Conservation (phyloP, 2,888 invertebrate species). For the Elegia similella region DNA sequence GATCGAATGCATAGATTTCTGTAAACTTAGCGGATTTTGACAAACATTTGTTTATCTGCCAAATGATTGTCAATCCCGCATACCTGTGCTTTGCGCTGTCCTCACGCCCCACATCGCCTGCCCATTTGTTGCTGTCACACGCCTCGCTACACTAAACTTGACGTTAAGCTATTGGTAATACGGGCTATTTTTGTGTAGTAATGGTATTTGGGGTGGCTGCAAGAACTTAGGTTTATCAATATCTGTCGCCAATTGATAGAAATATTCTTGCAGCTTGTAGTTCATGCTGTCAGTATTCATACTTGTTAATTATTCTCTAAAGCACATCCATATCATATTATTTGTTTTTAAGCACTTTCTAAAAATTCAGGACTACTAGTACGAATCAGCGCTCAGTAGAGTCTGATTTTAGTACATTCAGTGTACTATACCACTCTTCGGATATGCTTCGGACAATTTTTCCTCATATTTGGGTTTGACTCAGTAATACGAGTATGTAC, state of each 20-base stretch:
- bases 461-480: too few relatives aligned
- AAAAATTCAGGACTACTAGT: too few relatives aligned
- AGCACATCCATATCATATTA: background rate
- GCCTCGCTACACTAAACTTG: slow-evolving; percentile 77
- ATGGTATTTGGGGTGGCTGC: slow-evolving; percentile 38
- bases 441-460: too few relatives aligned
- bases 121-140: slow-evolving; percentile 70
- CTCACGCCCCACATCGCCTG: slow-evolving; percentile 73
- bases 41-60: slow-evolving; percentile 8
- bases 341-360: background rate
- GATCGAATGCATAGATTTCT: slow-evolving; percentile 12
- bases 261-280: background rate
- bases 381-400: too few relatives aligned
- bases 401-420: too few relatives aligned
- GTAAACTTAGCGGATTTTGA: slow-evolving; percentile 6
- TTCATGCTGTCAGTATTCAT: background rate
- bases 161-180: slow-evolving; percentile 63
- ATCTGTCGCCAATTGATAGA: background rate
- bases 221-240: slow-evolving; percentile 8
- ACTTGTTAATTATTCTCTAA: background rate
- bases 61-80: slow-evolving; percentile 20
- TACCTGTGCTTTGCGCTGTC: slow-evolving; percentile 68
- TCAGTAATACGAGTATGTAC: too few relatives aligned
- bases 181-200: slow-evolving; percentile 40
- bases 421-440: too few relatives aligned